phyloP scores from a whole-genome alignment of 2,888 invertebrate species.

The Monoplex corrugatus region DNA sequence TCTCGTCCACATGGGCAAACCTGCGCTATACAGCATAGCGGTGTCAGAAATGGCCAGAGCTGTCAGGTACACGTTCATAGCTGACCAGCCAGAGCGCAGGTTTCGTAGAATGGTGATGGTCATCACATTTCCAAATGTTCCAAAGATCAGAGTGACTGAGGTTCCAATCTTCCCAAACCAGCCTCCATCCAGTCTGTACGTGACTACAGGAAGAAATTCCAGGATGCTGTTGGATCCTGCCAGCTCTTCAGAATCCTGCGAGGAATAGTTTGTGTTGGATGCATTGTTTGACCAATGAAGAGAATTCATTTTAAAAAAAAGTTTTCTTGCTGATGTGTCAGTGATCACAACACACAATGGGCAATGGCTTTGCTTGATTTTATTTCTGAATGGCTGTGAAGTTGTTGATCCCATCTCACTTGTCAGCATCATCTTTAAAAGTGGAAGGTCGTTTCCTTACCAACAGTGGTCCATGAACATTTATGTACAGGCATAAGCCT shows the following conservation, averaged over 20 bases:
- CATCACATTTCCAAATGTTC: conserved; percentile 41
- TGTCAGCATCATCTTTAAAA: no score
- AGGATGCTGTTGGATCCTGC: neutral
- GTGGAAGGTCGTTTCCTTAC: no score
- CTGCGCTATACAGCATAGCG: conserved; percentile 24
- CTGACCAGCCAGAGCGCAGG: neutral
- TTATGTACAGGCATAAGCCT: no score
- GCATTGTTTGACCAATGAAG: no score
- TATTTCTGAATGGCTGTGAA: no score
- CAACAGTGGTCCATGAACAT: no score
- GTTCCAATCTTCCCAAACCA: conserved; percentile 24
- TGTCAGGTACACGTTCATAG: conserved; percentile 35
- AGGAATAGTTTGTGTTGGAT: neutral
- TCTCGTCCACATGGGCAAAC: neutral
- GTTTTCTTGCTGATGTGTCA: no score
- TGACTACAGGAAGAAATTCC: neutral
- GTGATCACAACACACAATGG: no score
- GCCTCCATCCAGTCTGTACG: neutral
- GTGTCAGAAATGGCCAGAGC: conserved; percentile 35
- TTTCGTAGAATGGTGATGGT: conserved; percentile 22
- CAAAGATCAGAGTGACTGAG: neutral
- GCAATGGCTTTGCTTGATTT: no score
- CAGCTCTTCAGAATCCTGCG: neutral
- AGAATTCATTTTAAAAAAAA: no score
- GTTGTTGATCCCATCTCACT: no score